phyloP scores from a whole-genome alignment of 1,140 invertebrate genomes.

The roundworm (Caenorhabditis elegans) region WBcel235 BX284602.5:7510501-7511000 shows the following conservation, averaged over 20 bases:
- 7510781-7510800: conserved; percentile 10
- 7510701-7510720: neutral
- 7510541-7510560: no score
- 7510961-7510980: neutral
- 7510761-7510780: neutral
- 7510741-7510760: conserved; percentile 1
- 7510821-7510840: conserved; percentile 10
- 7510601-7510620: no score
- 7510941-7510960: neutral
- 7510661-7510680: no score
- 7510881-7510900: conserved; percentile 22
- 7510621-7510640: no score
- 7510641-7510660: no score
- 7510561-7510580: no score
- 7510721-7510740: neutral
- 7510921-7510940: neutral
- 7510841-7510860: conserved; percentile 32
- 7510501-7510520: no score
- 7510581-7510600: no score
- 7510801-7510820: neutral
- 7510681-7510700: conserved; percentile 1
- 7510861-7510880: conserved; percentile 15
- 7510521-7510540: no score
- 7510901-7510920: neutral
- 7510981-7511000: neutral